Evolutionary conservation across 2,113 vertebrate genomes (phyloP).

Genomic region (Xiphophorus couchianus): DNA sequence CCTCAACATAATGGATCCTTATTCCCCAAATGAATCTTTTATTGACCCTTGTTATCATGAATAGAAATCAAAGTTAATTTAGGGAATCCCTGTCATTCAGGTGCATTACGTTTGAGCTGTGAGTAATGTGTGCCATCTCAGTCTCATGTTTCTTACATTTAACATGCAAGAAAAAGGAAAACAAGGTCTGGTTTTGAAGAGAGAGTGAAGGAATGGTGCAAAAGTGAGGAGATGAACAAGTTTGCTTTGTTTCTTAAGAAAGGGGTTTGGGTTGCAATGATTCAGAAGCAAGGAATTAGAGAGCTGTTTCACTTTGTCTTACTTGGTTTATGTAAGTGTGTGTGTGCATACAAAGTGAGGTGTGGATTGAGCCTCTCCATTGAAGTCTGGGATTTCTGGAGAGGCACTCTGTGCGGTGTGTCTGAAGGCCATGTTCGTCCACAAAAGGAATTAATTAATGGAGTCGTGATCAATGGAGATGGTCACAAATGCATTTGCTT

Average conservation of each 20-base stretch:
- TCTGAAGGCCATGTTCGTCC: conserved; percentile 55
- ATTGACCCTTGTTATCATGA: conserved; percentile 16
- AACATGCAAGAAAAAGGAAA: not conserved
- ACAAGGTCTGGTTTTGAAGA: not conserved
- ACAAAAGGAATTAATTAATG: conserved; percentile 65
- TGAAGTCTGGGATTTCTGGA: conserved; percentile 52
- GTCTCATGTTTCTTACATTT: not conserved
- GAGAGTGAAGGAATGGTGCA: not conserved
- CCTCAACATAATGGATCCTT: conserved; percentile 19
- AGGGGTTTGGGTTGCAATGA: not conserved
- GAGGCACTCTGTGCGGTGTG: conserved; percentile 44
- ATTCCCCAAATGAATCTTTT: conserved; percentile 5
- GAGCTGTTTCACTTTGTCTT: conserved; percentile 3
- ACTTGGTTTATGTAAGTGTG: conserved; percentile 4
- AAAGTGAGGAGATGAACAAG: not conserved
- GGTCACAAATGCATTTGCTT: conserved; percentile 15
- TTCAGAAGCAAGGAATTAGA: conserved; percentile 11
- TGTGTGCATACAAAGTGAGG: conserved; percentile 18
- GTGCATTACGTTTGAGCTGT: conserved; percentile 4
- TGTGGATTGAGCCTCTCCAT: conserved; percentile 49
- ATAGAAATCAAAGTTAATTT: conserved; percentile 1
- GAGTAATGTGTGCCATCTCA: conserved; percentile 7
- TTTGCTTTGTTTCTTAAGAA: conserved; percentile 20
- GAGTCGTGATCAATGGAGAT: conserved; percentile 55
- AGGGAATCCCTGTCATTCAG: conserved; percentile 2